Evolutionary conservation across 2,113 vertebrate species (phyloP).

Genomic region (Hemiscyllium ocellatum): DNA sequence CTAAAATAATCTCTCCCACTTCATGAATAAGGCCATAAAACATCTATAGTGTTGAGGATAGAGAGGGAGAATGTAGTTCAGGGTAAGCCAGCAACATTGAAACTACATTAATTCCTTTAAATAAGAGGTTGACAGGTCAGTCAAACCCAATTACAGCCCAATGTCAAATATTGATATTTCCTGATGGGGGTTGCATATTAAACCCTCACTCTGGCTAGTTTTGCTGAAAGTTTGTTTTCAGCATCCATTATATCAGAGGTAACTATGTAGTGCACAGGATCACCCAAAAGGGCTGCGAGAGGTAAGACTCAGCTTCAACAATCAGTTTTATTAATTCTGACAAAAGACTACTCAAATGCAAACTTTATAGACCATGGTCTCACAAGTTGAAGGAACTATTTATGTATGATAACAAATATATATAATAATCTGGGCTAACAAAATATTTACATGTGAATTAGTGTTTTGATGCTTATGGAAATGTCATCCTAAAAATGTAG

Average conservation of each 20-base stretch:
- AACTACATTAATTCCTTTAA: neutral
- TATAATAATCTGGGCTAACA: neutral
- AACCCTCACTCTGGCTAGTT: neutral
- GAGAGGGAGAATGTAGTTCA: neutral
- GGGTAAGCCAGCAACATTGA: neutral
- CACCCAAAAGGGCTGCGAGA: neutral
- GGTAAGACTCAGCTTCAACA: neutral
- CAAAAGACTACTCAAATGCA: neutral
- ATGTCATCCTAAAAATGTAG: neutral
- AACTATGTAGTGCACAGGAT: neutral
- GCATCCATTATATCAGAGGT: neutral
- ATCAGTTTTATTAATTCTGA: neutral
- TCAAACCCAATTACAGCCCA: neutral
- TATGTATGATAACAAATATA: constrained; percentile 19
- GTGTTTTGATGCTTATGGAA: neutral
- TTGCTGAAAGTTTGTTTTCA: neutral
- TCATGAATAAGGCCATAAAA: neutral
- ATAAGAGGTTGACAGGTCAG: neutral
- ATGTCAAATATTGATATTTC: neutral
- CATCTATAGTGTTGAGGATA: neutral
- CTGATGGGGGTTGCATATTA: neutral
- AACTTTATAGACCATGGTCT: neutral
- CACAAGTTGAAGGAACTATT: neutral
- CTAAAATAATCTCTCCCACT: neutral
- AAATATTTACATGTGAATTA: constrained; percentile 30